Evolutionary conservation across 2,888 invertebrate genomes (phyloP).

Genomic region (Graphium colonna): DNA sequence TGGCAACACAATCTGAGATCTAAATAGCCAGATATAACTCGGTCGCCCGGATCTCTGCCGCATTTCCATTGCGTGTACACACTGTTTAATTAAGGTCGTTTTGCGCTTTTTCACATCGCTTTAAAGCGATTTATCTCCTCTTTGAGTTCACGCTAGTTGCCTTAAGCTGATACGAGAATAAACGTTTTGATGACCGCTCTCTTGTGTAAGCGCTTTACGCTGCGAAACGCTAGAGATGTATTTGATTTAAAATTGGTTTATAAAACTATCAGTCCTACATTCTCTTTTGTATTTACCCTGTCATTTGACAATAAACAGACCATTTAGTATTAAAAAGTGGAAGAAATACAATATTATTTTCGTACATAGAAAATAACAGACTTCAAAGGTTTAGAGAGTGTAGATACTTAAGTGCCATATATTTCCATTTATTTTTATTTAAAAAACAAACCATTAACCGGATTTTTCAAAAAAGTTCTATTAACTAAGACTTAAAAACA

Average conservation of each 20-base stretch:
- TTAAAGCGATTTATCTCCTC: slow-evolving; percentile 17
- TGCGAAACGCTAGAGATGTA: neutral
- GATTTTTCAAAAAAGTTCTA: no score
- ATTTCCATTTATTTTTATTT: no score
- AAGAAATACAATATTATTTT: no score
- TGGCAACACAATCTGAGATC: slow-evolving; percentile 27
- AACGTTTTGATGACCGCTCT: slow-evolving; percentile 13
- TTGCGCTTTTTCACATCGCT: slow-evolving; percentile 35
- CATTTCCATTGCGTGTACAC: slow-evolving; percentile 38
- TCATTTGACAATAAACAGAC: neutral
- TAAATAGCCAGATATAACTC: slow-evolving; percentile 37
- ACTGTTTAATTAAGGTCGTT: slow-evolving; percentile 45
- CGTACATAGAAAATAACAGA: no score
- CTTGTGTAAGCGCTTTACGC: neutral
- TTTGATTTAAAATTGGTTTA: neutral
- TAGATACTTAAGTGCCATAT: no score
- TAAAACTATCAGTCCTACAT: neutral
- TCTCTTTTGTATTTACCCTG: neutral
- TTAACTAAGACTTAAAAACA: no score
- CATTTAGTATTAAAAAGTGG: no score
- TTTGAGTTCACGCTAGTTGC: slow-evolving; percentile 22
- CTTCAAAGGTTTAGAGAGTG: no score
- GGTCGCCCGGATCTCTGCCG: slow-evolving; percentile 48
- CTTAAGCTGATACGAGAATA: slow-evolving; percentile 7
- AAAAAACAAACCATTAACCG: no score